A percentile compares a stretch with the other conserved stretches of the same genome.
These are phyloP conservation scores for Athalia cordata DNA, from an alignment of 2,888 invertebrate genomes.

Conservation along the genomic window DNA sequence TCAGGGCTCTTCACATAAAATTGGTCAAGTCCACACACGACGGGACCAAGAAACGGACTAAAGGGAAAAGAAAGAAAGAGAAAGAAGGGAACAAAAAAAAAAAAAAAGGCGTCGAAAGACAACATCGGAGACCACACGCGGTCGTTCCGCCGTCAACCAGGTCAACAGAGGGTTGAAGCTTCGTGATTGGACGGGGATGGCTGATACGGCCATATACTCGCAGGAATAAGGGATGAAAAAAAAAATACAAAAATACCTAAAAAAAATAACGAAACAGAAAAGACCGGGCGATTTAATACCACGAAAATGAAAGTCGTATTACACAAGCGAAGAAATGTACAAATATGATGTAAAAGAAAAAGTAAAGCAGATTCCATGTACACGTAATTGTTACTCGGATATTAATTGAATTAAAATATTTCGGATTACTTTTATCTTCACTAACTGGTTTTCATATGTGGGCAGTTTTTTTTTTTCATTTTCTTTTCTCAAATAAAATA, in stretches of 20 bases:
- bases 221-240: not conserved
- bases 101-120: slow-evolving; percentile 16
- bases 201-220: not conserved
- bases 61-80: not conserved
- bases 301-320: too few relatives aligned
- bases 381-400: not conserved
- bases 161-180: slow-evolving; percentile 25
- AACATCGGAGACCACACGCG: slow-evolving; percentile 13
- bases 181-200: slow-evolving; percentile 8
- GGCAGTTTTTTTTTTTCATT: not conserved
- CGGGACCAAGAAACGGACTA: not conserved
- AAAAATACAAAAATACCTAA: too few relatives aligned
- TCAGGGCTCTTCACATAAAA: slow-evolving; percentile 30
- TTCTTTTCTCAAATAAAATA: slow-evolving; percentile 1
- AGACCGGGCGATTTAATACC: too few relatives aligned
- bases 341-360: not conserved
- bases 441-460: too few relatives aligned
- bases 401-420: not conserved
- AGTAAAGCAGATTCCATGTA: not conserved
- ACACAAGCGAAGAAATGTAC: not conserved
- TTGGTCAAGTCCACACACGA: slow-evolving; percentile 24
- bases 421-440: not conserved
- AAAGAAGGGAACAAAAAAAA: not conserved
- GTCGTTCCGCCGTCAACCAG: slow-evolving; percentile 11
- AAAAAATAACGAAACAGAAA: not conserved